A percentile compares a stretch with the other conserved stretches of the same genome.
Conservation (phyloP, 2,797 vertebrate genomes). For the Rhyacichthys aspro region DNA sequence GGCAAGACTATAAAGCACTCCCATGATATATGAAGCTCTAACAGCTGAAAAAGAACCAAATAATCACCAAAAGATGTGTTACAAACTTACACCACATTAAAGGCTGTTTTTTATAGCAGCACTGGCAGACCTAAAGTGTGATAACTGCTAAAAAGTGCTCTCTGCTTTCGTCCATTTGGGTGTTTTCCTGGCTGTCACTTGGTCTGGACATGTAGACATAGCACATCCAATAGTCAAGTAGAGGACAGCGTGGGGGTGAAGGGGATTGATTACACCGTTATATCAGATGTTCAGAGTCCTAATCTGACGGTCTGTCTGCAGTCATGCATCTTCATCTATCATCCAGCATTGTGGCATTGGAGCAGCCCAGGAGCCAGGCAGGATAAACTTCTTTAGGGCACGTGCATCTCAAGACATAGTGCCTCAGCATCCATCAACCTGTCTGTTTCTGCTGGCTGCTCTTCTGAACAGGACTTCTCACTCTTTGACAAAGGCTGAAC, state of each 20-base stretch:
- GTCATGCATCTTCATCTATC: conserved; percentile 82
- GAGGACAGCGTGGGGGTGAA: conserved; percentile 51
- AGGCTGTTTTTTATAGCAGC: conserved; percentile 51
- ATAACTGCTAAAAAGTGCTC: conserved; percentile 18
- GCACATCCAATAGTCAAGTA: conserved; percentile 36
- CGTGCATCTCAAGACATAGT: conserved; percentile 59
- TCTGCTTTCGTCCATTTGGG: conserved; percentile 15
- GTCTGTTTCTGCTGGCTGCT: conserved; percentile 40
- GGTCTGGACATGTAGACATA: conserved; percentile 44
- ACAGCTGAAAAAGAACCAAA: conserved; percentile 43
- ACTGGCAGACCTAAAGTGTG: conserved; percentile 19
- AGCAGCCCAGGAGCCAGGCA: conserved; percentile 56
- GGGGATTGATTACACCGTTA: conserved; percentile 78
- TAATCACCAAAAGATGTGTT: conserved; percentile 75
- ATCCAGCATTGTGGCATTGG: conserved; percentile 61
- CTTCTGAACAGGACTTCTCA: conserved; percentile 35
- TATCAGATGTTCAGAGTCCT: conserved; percentile 73
- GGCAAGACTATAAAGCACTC: conserved; percentile 64
- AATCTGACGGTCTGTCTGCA: conserved; percentile 79
- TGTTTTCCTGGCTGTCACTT: conserved; percentile 28
- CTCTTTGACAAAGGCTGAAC: conserved; percentile 9
- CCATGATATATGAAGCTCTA: conserved; percentile 36
- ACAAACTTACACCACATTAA: conserved; percentile 31
- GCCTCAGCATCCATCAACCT: conserved; percentile 71
- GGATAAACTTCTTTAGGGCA: conserved; percentile 50